Base-by-base conservation (phyloP, 2,113 vertebrate genomes). In the Nibea albiflora region DNA sequence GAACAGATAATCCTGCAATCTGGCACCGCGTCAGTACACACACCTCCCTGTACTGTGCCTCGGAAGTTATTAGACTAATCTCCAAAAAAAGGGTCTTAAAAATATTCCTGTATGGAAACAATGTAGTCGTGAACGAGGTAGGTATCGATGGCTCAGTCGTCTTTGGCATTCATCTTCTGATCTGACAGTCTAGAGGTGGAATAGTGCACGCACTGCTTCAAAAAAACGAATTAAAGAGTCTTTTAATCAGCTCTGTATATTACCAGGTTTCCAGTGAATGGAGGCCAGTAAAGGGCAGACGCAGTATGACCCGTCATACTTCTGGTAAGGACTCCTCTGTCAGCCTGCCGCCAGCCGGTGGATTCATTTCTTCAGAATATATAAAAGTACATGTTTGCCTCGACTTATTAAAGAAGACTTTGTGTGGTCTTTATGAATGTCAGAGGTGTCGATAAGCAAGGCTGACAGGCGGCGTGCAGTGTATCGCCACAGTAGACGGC, bases 351-450 rank as follows among this genome's bases (percentile, higher is more conserved):
- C 28, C n/a, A 42, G n/a, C 26, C 31, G 26, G 24, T 17, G 8
- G 47, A 26, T 22, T 35, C 15, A 57, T 65, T 35, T 49, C 35
- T 12, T 20, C 0, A 31, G 9, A 28, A 28, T 56, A 47, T 28
- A 35, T 44, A 42, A 12, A 11, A 22, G 44, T 22, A 17, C 19
- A 61, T 28, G 14, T 62, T 74, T 72, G 58, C 58, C 31, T 49
- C 19, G 17, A n/a, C 46, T 4, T 14, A 8, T 66, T 58, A 53
- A 73, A 81, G 44, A 64, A 4, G 16, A 69, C 39, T n/a, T n/a
- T n/a, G 52, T 28, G 24, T 64, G 64, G 14, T 26, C 19, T 73
- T 26, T 53, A 49, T 69, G 22, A 46, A 26, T 56, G 72, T 82
- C 44, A 69, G 56, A 76, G 10, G 31, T 47, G 10, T 31, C 47